Conservation (phyloP, 2,797 vertebrate genomes). For the Channallabes apus region DNA sequence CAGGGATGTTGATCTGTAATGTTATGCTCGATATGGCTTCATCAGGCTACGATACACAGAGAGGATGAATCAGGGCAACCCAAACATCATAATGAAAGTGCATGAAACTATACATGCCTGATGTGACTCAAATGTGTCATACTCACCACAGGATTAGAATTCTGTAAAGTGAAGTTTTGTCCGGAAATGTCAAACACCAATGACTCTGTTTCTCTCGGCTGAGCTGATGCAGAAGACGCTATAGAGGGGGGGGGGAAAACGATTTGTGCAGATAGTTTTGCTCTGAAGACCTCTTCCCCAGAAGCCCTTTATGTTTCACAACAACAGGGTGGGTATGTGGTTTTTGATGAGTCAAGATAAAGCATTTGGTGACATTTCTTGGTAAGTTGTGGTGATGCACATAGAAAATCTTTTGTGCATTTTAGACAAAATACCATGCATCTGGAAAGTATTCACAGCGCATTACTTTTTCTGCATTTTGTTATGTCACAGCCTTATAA, state of each 20-base stretch:
- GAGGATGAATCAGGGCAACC: neutral
- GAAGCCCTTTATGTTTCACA: conserved; percentile 9
- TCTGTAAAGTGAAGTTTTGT: conserved; percentile 65
- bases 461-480: too few species aligned
- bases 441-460: too few species aligned
- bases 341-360: neutral
- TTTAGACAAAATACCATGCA: too few species aligned
- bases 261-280: neutral
- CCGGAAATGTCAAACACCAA: conserved; percentile 65
- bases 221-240: conserved; percentile 55
- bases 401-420: too few species aligned
- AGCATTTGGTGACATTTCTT: conserved; percentile 15
- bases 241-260: conserved; percentile 36
- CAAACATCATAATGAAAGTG: neutral
- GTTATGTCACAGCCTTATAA: too few species aligned
- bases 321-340: neutral
- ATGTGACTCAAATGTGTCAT: neutral
- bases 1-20: conserved; percentile 71
- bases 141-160: conserved; percentile 64
- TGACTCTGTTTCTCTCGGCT: conserved; percentile 61
- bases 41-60: conserved; percentile 62
- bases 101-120: neutral
- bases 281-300: neutral
- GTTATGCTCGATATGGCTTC: conserved; percentile 66
- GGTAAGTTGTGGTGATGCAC: neutral